phyloP scores from a whole-genome alignment of 30 jellyfish, hydroid and myxozoan genomes.

The Aurelia sp. region DNA sequence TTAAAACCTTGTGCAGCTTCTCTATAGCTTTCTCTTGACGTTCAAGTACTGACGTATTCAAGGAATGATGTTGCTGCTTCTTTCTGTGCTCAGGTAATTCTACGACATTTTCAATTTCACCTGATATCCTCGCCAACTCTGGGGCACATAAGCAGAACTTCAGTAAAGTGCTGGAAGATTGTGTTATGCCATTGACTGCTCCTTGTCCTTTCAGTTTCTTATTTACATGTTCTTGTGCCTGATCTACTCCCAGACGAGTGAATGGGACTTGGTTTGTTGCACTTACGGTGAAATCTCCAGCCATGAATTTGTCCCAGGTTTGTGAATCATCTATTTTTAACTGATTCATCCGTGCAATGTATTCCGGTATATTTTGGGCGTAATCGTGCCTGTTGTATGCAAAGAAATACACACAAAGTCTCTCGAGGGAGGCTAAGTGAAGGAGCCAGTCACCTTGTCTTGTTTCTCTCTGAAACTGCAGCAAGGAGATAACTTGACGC shows the following conservation, averaged over 20 bases:
- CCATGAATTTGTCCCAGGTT: background rate
- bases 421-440: conserved; percentile 13
- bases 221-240: conserved; percentile 30
- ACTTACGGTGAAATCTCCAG: background rate
- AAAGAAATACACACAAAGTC: background rate
- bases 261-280: conserved; percentile 24
- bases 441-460: conserved; percentile 24
- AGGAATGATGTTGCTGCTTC: conserved; percentile 15
- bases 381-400: background rate
- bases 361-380: conserved; percentile 9
- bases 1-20: conserved; percentile 17
- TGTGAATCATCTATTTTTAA: background rate
- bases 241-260: conserved; percentile 45
- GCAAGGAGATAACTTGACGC: background rate
- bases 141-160: conserved; percentile 43
- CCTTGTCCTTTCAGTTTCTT: conserved; percentile 45
- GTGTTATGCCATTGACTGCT: conserved; percentile 49
- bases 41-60: conserved; percentile 13
- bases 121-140: conserved; percentile 32
- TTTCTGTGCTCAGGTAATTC: background rate
- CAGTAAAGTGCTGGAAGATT: conserved; percentile 12
- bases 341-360: background rate
- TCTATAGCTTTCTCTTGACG: conserved; percentile 21
- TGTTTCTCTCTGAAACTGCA: background rate
- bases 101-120: conserved; percentile 3